Percentiles rank a stretch among this genome's conserved stretches.
phyloP scores from a whole-genome alignment of 2,797 vertebrate genomes.

The Hyperoplus lanceolatus region DNA sequence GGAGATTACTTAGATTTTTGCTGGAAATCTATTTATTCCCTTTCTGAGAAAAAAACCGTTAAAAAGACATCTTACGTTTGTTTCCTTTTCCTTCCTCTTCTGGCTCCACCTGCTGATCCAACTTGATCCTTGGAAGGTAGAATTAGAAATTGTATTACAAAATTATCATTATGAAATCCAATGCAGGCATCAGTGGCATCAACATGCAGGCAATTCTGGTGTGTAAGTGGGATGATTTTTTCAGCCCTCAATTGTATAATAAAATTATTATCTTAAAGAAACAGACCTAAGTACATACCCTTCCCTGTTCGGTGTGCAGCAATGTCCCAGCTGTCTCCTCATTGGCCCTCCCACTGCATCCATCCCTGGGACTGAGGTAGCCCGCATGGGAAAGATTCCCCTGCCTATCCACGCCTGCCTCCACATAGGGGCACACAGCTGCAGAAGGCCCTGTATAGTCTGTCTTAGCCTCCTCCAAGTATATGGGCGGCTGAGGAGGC shows the following conservation, averaged over 20 bases:
- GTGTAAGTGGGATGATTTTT: conserved; percentile 8
- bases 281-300: conserved; percentile 69
- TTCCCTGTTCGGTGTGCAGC: conserved; percentile 74
- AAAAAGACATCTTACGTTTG: conserved; percentile 82
- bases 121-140: conserved; percentile 75
- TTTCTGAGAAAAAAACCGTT: background rate
- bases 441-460: conserved; percentile 80
- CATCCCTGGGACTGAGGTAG: conserved; percentile 81
- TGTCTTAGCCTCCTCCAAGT: conserved; percentile 87
- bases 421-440: conserved; percentile 71
- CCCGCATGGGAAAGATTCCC: conserved; percentile 71
- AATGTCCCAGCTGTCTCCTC: conserved; percentile 71
- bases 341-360: conserved; percentile 66
- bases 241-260: background rate
- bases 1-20: background rate
- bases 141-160: conserved; percentile 40
- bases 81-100: conserved; percentile 88
- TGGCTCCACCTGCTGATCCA: conserved; percentile 73
- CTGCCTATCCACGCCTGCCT: conserved; percentile 73
- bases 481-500: conserved; percentile 81
- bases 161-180: background rate
- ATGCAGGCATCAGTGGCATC: background rate
- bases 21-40: background rate
- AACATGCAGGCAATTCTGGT: background rate
- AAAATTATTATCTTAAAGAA: background rate